phyloP scores from a whole-genome alignment of 2,888 invertebrate genomes.

The Pandemis heparana region DNA sequence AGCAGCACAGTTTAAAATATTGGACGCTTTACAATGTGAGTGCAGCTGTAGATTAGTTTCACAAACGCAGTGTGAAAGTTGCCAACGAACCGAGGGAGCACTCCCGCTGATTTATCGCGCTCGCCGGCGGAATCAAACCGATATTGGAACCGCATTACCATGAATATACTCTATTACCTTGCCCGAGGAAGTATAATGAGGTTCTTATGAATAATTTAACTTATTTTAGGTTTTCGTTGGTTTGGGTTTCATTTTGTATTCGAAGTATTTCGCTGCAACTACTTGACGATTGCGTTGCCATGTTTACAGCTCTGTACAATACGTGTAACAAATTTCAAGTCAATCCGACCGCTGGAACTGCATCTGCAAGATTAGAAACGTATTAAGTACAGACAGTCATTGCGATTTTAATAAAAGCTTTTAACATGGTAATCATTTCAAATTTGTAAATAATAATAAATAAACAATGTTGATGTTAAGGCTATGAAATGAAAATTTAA shows the following conservation, averaged over 20 bases:
- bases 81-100: constrained; percentile 16
- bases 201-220: constrained; percentile 28
- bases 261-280: background rate
- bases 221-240: background rate
- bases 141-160: constrained; percentile 39
- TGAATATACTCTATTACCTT: constrained; percentile 31
- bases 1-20: background rate
- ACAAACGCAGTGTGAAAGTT: constrained; percentile 18
- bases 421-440: too few relatives aligned
- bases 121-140: constrained; percentile 22
- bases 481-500: too few relatives aligned
- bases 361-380: too few relatives aligned
- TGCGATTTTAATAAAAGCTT: too few relatives aligned
- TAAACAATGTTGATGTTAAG: too few relatives aligned
- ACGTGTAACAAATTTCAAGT: too few relatives aligned
- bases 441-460: too few relatives aligned
- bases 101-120: constrained; percentile 33
- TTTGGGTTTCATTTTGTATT: background rate
- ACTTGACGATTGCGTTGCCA: too few relatives aligned
- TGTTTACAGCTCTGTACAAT: too few relatives aligned
- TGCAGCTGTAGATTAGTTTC: constrained; percentile 15
- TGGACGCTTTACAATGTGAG: background rate
- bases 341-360: too few relatives aligned
- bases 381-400: too few relatives aligned
- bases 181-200: constrained; percentile 13